Evolutionary conservation across 2,797 vertebrate genomes (phyloP).

Genomic region (Urosaurus nigricauda): DNA sequence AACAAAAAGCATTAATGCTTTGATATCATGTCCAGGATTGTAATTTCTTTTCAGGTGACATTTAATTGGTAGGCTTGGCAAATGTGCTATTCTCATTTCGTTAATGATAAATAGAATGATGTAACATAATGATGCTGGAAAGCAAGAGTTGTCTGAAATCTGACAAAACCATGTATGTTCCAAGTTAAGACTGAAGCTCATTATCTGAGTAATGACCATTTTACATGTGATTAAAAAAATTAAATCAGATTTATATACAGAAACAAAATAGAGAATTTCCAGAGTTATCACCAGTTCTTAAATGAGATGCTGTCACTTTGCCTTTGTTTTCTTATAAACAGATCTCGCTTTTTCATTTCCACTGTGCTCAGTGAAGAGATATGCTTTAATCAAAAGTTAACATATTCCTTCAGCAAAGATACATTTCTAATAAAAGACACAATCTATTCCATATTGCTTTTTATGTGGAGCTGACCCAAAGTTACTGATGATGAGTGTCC

Average conservation of each 20-base stretch:
- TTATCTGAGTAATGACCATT: background rate
- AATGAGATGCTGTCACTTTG: background rate
- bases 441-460: background rate
- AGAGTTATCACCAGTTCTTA: background rate
- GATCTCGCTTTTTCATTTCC: background rate
- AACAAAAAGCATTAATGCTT: background rate
- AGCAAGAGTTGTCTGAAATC: background rate
- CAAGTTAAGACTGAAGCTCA: background rate
- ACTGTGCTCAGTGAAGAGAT: background rate
- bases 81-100: background rate
- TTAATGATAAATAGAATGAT: background rate
- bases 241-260: background rate
- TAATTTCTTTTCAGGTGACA: background rate
- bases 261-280: background rate
- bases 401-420: background rate
- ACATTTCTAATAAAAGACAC: background rate
- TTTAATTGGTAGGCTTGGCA: background rate
- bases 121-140: background rate
- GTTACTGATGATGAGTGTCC: background rate
- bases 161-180: background rate
- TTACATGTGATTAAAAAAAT: slow-evolving; percentile 4
- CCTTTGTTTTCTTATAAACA: background rate
- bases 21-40: background rate
- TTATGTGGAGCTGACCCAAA: background rate
- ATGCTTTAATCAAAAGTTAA: background rate